A percentile compares a stretch with the other conserved stretches of the same genome.
Conservation (phyloP, 2,113 vertebrate species). For the Aphelocoma coerulescens region DNA sequence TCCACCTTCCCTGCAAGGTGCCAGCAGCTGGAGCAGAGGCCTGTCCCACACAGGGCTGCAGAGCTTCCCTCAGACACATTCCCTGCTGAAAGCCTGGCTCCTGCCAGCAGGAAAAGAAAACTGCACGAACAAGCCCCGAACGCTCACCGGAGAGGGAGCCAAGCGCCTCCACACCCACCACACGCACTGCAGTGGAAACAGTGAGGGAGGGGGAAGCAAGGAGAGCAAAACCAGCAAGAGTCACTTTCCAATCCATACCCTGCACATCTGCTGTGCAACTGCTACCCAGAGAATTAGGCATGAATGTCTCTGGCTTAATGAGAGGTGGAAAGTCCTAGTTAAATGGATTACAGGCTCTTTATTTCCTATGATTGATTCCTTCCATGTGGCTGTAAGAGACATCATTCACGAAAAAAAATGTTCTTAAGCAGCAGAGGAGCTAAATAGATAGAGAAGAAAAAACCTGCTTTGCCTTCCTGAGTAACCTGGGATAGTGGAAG, state of each 20-base stretch:
- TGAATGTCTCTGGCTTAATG: not conserved
- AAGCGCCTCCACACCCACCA: not conserved
- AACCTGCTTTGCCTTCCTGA: not conserved
- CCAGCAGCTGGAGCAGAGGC: not conserved
- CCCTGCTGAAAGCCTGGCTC: not conserved
- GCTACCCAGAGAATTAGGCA: conserved; percentile 15
- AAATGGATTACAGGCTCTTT: conserved; percentile 37
- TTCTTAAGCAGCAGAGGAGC: not conserved
- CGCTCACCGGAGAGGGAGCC: not conserved
- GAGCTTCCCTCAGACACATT: not conserved
- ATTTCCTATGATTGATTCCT: conserved; percentile 38
- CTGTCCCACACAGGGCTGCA: not conserved
- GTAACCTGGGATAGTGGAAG: not conserved
- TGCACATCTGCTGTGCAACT: conserved; percentile 9
- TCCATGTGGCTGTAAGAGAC: not conserved
- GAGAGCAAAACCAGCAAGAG: not conserved
- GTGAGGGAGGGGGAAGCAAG: not conserved
- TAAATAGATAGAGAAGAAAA: not conserved
- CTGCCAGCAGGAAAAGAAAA: not conserved
- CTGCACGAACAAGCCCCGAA: not conserved
- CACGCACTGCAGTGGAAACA: not conserved
- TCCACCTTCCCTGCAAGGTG: not conserved
- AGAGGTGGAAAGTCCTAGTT: conserved; percentile 46
- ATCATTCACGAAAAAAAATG: not conserved
- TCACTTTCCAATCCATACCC: not conserved